Evolutionary conservation across 2,113 vertebrate genomes (phyloP).

Genomic region (Suricata suricatta): DNA sequence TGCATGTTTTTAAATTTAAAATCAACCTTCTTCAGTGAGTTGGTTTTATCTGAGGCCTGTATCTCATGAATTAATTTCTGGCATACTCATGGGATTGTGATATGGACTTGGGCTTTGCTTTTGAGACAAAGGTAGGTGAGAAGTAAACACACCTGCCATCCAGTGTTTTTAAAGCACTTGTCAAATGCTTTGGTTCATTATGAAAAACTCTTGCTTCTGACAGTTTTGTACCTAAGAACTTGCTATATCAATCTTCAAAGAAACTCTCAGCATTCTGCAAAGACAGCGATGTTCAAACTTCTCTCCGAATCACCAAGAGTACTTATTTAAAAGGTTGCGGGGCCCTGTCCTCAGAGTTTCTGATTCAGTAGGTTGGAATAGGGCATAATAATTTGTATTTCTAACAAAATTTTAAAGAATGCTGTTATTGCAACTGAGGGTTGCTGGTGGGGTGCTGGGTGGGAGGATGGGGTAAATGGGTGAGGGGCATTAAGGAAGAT

Average conservation of each 20-base stretch:
- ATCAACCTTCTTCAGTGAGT: background rate
- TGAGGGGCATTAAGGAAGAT: too few species aligned
- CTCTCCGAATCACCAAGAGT: background rate
- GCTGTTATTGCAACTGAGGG: too few species aligned
- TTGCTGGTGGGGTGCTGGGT: too few species aligned
- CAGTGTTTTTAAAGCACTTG: conserved; percentile 10
- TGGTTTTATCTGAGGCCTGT: conserved; percentile 11
- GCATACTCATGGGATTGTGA: background rate
- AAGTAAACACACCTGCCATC: conserved; percentile 2
- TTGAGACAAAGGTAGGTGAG: background rate
- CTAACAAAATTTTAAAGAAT: background rate
- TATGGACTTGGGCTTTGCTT: conserved; percentile 19
- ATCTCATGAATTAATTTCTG: conserved; percentile 36
- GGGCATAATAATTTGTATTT: background rate
- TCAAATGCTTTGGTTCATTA: conserved; percentile 3
- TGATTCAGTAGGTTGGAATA: background rate
- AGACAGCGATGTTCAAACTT: background rate
- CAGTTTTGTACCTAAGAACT: conserved; percentile 42
- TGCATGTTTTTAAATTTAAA: conserved; percentile 29
- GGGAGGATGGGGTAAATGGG: too few species aligned
- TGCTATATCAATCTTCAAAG: background rate
- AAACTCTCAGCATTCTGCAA: conserved; percentile 14
- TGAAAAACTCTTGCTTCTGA: conserved; percentile 46
- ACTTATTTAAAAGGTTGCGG: background rate
- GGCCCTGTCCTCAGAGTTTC: background rate